Conservation (phyloP, 2,113 vertebrate species). For the Ptychochromis oligacanthus region DNA sequence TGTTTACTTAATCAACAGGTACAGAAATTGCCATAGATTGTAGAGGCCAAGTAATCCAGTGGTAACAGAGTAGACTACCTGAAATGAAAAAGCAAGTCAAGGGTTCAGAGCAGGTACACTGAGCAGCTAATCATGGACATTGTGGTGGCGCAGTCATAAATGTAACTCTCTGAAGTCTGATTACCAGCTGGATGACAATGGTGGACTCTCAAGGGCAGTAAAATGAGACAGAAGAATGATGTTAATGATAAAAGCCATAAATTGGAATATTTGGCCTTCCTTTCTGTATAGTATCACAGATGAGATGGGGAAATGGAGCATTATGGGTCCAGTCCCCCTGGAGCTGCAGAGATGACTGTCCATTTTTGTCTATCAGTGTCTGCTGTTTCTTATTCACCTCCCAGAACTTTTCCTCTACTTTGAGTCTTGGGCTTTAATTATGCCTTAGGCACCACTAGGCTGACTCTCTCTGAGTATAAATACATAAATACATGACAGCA, state of each 20-base stretch:
- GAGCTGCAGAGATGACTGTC: slow-evolving; percentile 50
- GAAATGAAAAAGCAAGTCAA: not conserved
- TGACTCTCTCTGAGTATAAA: slow-evolving; percentile 57
- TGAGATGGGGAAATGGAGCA: slow-evolving; percentile 34
- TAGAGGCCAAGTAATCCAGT: slow-evolving; percentile 14
- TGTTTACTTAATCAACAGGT: slow-evolving; percentile 26
- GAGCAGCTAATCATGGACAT: slow-evolving; percentile 50
- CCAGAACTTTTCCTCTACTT: slow-evolving; percentile 45
- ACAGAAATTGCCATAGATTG: slow-evolving; percentile 39
- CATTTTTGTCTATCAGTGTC: slow-evolving; percentile 49
- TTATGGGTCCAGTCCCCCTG: slow-evolving; percentile 4
- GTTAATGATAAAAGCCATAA: slow-evolving; percentile 60
- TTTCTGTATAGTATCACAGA: slow-evolving; percentile 34
- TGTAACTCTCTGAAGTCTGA: slow-evolving; percentile 51
- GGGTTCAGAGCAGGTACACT: slow-evolving; percentile 7
- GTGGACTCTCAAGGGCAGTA: slow-evolving; percentile 57
- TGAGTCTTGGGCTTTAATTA: slow-evolving; percentile 64
- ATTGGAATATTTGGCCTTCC: slow-evolving; percentile 50
- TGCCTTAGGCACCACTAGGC: slow-evolving; percentile 51
- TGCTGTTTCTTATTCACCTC: slow-evolving; percentile 56
- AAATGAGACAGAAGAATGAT: slow-evolving; percentile 42
- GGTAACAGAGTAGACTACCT: slow-evolving; percentile 9
- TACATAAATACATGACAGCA: slow-evolving; percentile 56
- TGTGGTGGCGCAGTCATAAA: slow-evolving; percentile 41
- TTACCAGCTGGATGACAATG: slow-evolving; percentile 49